Conservation (phyloP, 2,113 vertebrate genomes). For the Poecile atricapillus region DNA sequence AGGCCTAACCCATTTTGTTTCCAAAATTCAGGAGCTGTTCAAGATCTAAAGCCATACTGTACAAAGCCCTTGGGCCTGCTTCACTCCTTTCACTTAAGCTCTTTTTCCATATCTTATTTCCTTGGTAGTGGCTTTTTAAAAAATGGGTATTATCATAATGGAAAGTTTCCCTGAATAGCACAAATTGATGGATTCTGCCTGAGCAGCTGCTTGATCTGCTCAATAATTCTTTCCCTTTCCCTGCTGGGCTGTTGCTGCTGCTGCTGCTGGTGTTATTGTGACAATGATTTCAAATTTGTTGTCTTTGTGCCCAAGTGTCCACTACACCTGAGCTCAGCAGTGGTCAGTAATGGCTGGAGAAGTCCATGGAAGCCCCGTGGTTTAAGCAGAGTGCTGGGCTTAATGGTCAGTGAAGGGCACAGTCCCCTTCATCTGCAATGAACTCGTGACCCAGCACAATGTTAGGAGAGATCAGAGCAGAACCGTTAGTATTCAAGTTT, state of each 20-base stretch:
- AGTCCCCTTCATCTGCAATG: background rate
- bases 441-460: fast-evolving
- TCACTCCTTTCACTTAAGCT: background rate
- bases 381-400: background rate
- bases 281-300: background rate
- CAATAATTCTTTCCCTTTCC: background rate
- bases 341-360: background rate
- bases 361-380: background rate
- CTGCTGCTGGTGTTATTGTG: background rate
- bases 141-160: background rate
- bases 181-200: background rate
- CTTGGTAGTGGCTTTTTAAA: background rate
- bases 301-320: background rate
- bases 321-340: background rate
- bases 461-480: background rate
- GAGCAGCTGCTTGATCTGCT: background rate
- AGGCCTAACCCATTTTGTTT: background rate
- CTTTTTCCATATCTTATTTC: background rate
- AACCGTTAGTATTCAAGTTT: background rate
- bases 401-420: background rate
- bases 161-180: background rate
- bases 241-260: background rate
- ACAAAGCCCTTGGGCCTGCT: background rate
- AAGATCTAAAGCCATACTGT: background rate
- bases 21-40: background rate